phyloP scores from a whole-genome alignment of 2,888 invertebrate genomes.

The Amiota communis region DNA sequence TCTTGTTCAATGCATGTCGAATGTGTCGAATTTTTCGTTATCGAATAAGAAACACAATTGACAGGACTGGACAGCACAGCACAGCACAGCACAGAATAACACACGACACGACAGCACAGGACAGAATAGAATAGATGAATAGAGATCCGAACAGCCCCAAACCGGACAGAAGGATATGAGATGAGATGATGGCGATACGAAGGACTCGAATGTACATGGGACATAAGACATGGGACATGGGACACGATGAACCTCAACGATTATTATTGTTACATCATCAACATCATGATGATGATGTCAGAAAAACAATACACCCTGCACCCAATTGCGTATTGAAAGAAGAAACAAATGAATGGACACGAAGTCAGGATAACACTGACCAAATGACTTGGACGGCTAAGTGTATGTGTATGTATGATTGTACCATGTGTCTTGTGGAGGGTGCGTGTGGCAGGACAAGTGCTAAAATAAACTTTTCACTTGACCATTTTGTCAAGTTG shows the following conservation, averaged over 20 bases:
- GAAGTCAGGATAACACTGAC: too few species aligned
- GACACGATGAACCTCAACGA: neutral
- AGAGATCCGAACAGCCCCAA: constrained; percentile 47
- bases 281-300: constrained; percentile 62
- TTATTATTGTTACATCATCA: constrained; percentile 40
- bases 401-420: too few species aligned
- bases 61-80: constrained; percentile 30
- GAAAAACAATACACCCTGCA: constrained; percentile 38
- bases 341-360: neutral
- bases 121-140: neutral
- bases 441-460: constrained; percentile 44
- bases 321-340: neutral
- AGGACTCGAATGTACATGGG: neutral
- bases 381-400: too few species aligned
- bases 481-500: constrained; percentile 63
- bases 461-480: constrained; percentile 64
- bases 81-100: neutral
- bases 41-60: constrained; percentile 48
- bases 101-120: neutral
- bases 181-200: neutral
- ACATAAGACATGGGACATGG: neutral
- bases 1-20: constrained; percentile 70
- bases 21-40: constrained; percentile 59
- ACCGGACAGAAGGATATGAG: constrained; percentile 17
- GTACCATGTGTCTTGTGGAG: neutral